phyloP scores from a whole-genome alignment of 2,797 vertebrate species.

The Cichlasoma orientale region DNA sequence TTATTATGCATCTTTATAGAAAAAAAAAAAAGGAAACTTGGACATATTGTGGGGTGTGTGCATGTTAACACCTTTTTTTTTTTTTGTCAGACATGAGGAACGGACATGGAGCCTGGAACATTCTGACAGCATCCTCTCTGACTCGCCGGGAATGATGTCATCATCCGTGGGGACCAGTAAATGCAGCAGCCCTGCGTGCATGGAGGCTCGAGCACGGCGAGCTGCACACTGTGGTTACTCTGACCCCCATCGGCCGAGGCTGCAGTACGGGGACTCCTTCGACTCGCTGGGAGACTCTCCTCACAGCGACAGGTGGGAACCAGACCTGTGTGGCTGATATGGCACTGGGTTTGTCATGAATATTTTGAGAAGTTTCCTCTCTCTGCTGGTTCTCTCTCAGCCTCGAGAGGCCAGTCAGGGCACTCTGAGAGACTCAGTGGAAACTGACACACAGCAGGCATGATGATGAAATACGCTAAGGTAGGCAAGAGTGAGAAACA shows the following conservation, averaged over 20 bases:
- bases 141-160: constrained; percentile 93
- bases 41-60: constrained; percentile 32
- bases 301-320: constrained; percentile 93
- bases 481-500: constrained; percentile 56
- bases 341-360: constrained; percentile 38
- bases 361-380: constrained; percentile 60
- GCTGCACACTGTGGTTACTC: constrained; percentile 88
- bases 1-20: neutral
- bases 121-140: constrained; percentile 93
- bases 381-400: constrained; percentile 61
- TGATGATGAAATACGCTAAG: constrained; percentile 57
- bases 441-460: constrained; percentile 64
- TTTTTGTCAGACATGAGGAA: constrained; percentile 88
- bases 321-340: constrained; percentile 12
- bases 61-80: constrained; percentile 51
- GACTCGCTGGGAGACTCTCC: constrained; percentile 96
- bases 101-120: constrained; percentile 96
- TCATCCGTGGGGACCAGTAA: constrained; percentile 98
- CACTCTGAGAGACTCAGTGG: constrained; percentile 65
- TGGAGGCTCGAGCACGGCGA: constrained; percentile 91
- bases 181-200: constrained; percentile 96
- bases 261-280: constrained; percentile 91
- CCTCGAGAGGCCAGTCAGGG: constrained; percentile 59
- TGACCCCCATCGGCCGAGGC: constrained; percentile 83
- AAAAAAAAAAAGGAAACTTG: neutral